A percentile compares a stretch with the other conserved stretches of the same genome.
Conservation (phyloP, 1,140 invertebrate species). For the Psilanteris sp. region DNA sequence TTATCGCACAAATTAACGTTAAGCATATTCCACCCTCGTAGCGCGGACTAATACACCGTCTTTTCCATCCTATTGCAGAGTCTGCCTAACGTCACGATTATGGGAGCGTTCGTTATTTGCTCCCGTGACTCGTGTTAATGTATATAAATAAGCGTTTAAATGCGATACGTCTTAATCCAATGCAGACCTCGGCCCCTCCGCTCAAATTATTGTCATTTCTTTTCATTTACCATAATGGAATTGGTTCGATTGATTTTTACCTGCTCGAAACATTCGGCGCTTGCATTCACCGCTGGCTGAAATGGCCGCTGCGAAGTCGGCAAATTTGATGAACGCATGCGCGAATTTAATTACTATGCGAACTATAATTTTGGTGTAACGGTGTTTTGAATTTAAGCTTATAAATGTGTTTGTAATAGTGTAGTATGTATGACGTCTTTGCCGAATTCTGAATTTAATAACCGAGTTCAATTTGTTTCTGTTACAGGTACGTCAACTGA, state of each 20-base stretch:
- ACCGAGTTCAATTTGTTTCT: too few relatives aligned
- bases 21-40: slow-evolving; percentile 76
- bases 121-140: slow-evolving; percentile 55
- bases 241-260: slow-evolving; percentile 34
- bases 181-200: slow-evolving; percentile 4
- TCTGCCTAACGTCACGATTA: slow-evolving; percentile 58
- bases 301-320: too few relatives aligned
- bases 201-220: slow-evolving; percentile 52
- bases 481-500: slow-evolving; percentile 30
- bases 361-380: too few relatives aligned
- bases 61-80: slow-evolving; percentile 35
- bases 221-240: slow-evolving; percentile 46
- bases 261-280: too few relatives aligned
- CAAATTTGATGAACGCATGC: too few relatives aligned
- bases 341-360: too few relatives aligned
- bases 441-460: too few relatives aligned
- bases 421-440: too few relatives aligned
- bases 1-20: slow-evolving; percentile 78
- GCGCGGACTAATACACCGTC: slow-evolving; percentile 57
- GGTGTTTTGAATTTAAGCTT: too few relatives aligned
- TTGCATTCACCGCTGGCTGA: too few relatives aligned
- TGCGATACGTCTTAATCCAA: slow-evolving; percentile 58
- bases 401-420: too few relatives aligned
- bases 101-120: slow-evolving; percentile 61
- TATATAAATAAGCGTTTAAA: slow-evolving; percentile 58